Conservation (phyloP, 2,888 invertebrate genomes). For the Cosmia pyralina region DNA sequence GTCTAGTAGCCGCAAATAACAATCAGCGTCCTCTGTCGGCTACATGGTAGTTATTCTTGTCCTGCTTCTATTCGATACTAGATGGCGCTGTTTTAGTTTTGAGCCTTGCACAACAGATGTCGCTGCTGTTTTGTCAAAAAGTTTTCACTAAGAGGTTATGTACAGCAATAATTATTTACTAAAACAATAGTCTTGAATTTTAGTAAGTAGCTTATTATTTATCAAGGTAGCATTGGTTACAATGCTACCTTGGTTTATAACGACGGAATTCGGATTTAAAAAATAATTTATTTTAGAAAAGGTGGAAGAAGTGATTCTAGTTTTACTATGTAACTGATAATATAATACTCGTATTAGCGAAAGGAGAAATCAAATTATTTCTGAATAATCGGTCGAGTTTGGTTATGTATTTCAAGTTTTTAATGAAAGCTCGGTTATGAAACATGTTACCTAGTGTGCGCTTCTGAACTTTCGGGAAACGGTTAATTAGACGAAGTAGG, state of each 20-base stretch:
- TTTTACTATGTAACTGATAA: no score
- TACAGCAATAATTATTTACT: background rate
- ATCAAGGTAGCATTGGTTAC: no score
- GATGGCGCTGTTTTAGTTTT: conserved; percentile 65
- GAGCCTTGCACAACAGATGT: conserved; percentile 49
- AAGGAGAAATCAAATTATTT: background rate
- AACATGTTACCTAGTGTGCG: conserved; percentile 5
- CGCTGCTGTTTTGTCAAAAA: no score
- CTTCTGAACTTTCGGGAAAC: conserved; percentile 35
- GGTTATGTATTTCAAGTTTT: background rate
- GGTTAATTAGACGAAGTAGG: conserved; percentile 25
- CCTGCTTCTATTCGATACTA: conserved; percentile 63
- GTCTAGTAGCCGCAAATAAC: background rate
- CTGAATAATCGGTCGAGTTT: background rate
- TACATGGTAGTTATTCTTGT: background rate
- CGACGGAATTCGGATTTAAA: background rate
- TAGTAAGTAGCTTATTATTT: background rate
- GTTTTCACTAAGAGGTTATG: background rate
- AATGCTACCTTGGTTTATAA: background rate
- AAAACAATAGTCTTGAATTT: background rate
- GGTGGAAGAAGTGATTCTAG: background rate
- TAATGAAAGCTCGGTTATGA: conserved; percentile 4
- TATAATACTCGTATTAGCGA: background rate
- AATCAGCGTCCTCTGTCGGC: conserved; percentile 45
- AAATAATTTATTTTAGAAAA: background rate